Percentiles rank a stretch among this genome's conserved stretches.
These are phyloP conservation scores for Bedellia somnulentella DNA, from an alignment of 2,888 invertebrate genomes.

Conservation along the genomic window DNA sequence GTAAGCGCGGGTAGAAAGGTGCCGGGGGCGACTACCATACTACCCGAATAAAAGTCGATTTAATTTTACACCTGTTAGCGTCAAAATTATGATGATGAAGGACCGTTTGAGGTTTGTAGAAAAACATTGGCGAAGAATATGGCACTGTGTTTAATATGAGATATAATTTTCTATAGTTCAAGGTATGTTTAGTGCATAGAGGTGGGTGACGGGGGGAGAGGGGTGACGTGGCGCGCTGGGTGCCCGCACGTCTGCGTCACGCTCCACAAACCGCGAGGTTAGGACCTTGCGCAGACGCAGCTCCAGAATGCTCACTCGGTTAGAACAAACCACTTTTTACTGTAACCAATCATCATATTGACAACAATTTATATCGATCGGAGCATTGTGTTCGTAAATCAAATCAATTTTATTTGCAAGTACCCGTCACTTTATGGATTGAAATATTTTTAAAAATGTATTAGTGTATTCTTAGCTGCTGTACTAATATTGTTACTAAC, in stretches of 20 bases:
- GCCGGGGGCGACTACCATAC: slow-evolving; percentile 42
- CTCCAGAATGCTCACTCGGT: slow-evolving; percentile 49
- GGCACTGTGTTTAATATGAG: background rate
- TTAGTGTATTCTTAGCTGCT: too few relatives aligned
- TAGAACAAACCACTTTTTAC: slow-evolving; percentile 18
- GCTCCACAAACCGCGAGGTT: slow-evolving; percentile 60
- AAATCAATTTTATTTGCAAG: too few relatives aligned
- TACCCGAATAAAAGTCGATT: slow-evolving; percentile 41
- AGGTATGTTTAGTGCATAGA: too few relatives aligned
- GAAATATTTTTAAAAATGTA: too few relatives aligned
- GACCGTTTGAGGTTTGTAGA: slow-evolving; percentile 36
- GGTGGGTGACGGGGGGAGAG: too few relatives aligned
- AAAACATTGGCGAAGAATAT: background rate
- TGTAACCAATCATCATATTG: background rate
- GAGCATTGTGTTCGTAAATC: too few relatives aligned
- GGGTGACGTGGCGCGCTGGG: slow-evolving; percentile 49
- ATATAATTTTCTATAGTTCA: too few relatives aligned
- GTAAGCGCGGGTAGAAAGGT: slow-evolving; percentile 37
- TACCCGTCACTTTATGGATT: too few relatives aligned
- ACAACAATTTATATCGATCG: too few relatives aligned
- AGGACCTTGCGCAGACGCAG: slow-evolving; percentile 42
- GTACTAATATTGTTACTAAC: too few relatives aligned
- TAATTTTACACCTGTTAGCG: slow-evolving; percentile 59
- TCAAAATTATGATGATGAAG: slow-evolving; percentile 47
- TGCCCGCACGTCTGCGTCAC: slow-evolving; percentile 42